These are phyloP conservation scores for Chiroxiphia lanceolata DNA, from an alignment of 2,797 vertebrate genomes.

Conservation along the genomic window DNA sequence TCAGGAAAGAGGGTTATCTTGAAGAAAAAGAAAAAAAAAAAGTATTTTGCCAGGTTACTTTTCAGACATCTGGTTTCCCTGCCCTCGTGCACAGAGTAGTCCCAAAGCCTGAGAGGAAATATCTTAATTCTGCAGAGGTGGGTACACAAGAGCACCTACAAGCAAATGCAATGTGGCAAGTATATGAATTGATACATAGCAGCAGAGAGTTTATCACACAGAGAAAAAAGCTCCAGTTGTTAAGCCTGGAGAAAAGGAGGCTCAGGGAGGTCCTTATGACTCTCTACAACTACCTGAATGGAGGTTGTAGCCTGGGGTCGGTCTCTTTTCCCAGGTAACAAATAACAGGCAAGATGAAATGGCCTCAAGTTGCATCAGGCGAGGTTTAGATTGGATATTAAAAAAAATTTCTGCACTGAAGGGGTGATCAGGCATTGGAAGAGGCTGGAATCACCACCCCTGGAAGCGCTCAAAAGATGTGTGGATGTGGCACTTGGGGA, in stretches of 20 bases:
- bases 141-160: neutral
- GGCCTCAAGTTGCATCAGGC: neutral
- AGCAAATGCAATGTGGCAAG: neutral
- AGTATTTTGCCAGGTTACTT: neutral
- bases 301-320: fast-evolving
- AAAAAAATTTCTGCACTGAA: neutral
- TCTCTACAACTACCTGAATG: neutral
- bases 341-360: neutral
- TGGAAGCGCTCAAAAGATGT: neutral
- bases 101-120: neutral
- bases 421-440: neutral
- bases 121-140: neutral
- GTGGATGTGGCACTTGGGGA: neutral
- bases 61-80: neutral
- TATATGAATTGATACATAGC: fast-evolving
- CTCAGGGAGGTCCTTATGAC: neutral
- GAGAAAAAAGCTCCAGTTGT: neutral
- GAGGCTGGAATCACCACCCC: neutral
- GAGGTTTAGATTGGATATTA: neutral
- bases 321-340: neutral
- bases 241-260: neutral
- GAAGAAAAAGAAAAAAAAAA: no score
- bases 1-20: neutral
- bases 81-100: neutral
- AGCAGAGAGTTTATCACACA: neutral